phyloP scores from a whole-genome alignment of 2,797 vertebrate species.

The Babyrousa celebensis region DNA sequence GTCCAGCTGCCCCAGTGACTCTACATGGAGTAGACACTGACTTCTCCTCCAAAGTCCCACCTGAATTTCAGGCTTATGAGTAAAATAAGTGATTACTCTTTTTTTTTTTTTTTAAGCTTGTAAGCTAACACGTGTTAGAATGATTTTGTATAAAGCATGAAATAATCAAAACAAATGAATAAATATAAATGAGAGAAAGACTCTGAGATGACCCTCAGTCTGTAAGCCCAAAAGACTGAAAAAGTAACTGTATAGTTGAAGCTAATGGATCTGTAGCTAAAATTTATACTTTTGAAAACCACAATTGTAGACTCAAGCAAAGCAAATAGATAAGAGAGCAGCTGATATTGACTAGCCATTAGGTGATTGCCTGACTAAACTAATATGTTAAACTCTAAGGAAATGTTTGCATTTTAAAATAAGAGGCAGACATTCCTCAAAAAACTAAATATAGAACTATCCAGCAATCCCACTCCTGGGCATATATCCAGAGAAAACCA shows the following conservation, averaged over 20 bases:
- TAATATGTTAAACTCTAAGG: constrained; percentile 29
- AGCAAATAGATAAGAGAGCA: constrained; percentile 53
- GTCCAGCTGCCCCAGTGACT: not conserved
- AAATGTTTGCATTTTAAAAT: constrained; percentile 56
- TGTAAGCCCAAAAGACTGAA: not conserved
- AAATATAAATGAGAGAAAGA: not conserved
- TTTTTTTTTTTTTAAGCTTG: not conserved
- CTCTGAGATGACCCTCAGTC: not conserved
- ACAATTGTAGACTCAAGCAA: constrained; percentile 25
- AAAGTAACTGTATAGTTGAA: constrained; percentile 1
- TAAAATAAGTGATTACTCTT: not conserved
- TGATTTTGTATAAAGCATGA: constrained; percentile 13
- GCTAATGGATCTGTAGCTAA: constrained; percentile 20
- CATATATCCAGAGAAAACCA: no score
- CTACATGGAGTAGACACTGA: not conserved
- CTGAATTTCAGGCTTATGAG: not conserved
- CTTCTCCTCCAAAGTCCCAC: not conserved
- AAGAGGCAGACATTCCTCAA: not conserved
- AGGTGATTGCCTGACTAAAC: constrained; percentile 64
- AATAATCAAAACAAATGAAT: constrained; percentile 35
- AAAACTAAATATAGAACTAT: no score
- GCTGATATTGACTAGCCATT: constrained; percentile 33
- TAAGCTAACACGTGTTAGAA: not conserved
- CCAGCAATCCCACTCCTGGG: no score
- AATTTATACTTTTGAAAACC: constrained; percentile 47